Conservation (phyloP, 1,140 invertebrate species). For the Ceratina calcarata region DNA sequence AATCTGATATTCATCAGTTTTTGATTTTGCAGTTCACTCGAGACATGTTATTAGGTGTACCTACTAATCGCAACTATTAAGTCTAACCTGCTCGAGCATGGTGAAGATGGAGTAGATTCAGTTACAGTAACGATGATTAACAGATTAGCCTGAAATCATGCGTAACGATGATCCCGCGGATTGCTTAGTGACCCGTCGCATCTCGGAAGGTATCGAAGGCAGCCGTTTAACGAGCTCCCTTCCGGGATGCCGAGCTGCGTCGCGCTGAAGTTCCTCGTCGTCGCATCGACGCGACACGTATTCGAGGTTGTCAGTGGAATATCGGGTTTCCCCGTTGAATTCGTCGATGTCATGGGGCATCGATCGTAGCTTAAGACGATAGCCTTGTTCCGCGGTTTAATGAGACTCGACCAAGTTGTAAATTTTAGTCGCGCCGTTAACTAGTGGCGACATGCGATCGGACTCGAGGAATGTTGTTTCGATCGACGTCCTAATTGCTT, state of each 20-base stretch:
- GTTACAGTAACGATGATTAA: slow-evolving; percentile 56
- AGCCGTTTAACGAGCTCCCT: slow-evolving; percentile 26
- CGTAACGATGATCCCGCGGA: slow-evolving; percentile 1
- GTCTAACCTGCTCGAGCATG: no score
- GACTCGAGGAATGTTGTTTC: no score
- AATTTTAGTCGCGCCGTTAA: slow-evolving; percentile 3
- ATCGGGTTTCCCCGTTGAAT: background rate
- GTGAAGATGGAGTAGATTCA: slow-evolving; percentile 27
- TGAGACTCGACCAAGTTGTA: slow-evolving; percentile 6
- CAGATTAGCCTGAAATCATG: slow-evolving; percentile 22
- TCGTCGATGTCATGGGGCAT: background rate
- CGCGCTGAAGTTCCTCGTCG: background rate
- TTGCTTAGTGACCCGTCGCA: slow-evolving; percentile 24
- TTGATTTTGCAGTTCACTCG: no score
- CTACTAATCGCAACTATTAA: background rate
- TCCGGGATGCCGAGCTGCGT: background rate
- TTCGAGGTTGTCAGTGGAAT: background rate
- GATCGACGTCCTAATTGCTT: background rate
- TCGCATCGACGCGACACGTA: background rate
- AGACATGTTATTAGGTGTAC: no score
- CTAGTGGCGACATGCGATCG: background rate
- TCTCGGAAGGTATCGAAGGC: slow-evolving; percentile 9
- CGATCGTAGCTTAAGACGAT: slow-evolving; percentile 2
- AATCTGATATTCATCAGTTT: no score
- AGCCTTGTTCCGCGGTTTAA: slow-evolving; percentile 2